Evolutionary conservation across 2,888 invertebrate species (phyloP), one percentile per base, ranked within the genome.

Genomic region (Graphium colonna): DNA sequence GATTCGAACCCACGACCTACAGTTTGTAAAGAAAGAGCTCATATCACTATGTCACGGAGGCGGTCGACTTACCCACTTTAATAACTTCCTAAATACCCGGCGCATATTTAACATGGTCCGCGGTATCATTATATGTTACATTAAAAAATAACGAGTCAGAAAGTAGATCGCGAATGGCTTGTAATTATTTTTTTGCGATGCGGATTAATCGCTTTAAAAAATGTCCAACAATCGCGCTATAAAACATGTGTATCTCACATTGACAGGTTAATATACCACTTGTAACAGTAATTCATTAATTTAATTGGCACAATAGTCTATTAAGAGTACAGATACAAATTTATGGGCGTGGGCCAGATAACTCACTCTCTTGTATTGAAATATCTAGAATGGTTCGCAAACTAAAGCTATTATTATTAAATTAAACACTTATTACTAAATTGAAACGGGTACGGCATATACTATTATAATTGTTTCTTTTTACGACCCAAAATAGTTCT

Each of bases 301-400:
- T 64, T 75, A 74, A 79, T 79, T 74, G 69, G 69, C 63, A 60
- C 57, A 62, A 59, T 59, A 61, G 59, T 67, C 63, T 71, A 69
- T 70, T 73, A 67, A 72, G 73, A 76, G 76, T 54, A 44, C 21
- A 60, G 76, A 78, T 76, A 75, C 49, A 44, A 33, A 49, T 47
- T 38, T 18, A 48, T 54, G 44, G 53, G 53, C 49, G 53, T 49
- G 31, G 31, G 9, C 31, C 31, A 31, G 36, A 17, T 36, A 45
- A 21, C 21, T 45, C 31, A 31, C 16, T 17, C n/a, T 36, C 18
- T 33, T 12, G 12, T 9, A 9, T 31, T 31, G 9, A 31, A 9
- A 31, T 7, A 31, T 9, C 31, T 31, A 2, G 8, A 31, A 10
- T 31, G 21, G 21, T 21, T 21, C 21, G 21, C 21, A 21, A 21